phyloP scores from a whole-genome alignment of 2,113 vertebrate genomes.

The Cromileptes altivelis region DNA sequence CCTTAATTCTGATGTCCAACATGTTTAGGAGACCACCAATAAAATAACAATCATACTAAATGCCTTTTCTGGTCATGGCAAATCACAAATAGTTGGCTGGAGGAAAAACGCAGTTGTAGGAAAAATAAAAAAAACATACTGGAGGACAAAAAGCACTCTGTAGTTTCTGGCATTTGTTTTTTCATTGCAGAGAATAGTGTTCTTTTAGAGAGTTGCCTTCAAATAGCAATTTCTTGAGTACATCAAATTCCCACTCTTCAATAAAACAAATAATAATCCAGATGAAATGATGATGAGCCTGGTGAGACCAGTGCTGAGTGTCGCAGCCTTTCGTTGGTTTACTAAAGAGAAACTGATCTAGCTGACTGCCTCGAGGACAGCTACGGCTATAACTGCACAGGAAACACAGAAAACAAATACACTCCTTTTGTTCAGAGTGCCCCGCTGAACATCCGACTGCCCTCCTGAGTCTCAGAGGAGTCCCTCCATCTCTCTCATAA shows the following conservation, averaged over 20 bases:
- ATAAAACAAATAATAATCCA: conserved; percentile 22
- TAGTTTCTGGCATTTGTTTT: neutral
- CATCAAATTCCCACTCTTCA: conserved; percentile 29
- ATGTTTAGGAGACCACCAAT: conserved; percentile 27
- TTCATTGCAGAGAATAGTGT: conserved; percentile 35
- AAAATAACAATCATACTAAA: conserved; percentile 66
- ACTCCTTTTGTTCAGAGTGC: conserved; percentile 17
- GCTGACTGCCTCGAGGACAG: conserved; percentile 22
- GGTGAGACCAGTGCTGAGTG: conserved; percentile 6
- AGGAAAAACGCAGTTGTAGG: conserved; percentile 13
- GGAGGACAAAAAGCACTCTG: conserved; percentile 3
- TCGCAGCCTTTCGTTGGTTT: neutral
- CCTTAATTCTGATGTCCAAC: conserved; percentile 33
- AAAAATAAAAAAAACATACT: conserved; percentile 8
- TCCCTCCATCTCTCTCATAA: conserved; percentile 99
- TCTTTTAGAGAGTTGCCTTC: neutral
- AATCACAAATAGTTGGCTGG: conserved; percentile 31
- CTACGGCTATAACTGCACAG: conserved; percentile 44
- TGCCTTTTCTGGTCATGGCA: conserved; percentile 23
- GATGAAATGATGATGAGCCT: conserved; percentile 16
- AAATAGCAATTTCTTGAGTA: neutral
- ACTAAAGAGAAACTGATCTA: conserved; percentile 29
- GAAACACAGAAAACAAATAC: conserved; percentile 33
- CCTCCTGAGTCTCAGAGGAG: conserved; percentile 84
- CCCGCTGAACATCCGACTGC: neutral